A percentile compares a stretch with the other conserved stretches of the same genome.
phyloP scores from a whole-genome alignment of 2,888 invertebrate genomes.

The Hirtodrosophila alboralis region DNA sequence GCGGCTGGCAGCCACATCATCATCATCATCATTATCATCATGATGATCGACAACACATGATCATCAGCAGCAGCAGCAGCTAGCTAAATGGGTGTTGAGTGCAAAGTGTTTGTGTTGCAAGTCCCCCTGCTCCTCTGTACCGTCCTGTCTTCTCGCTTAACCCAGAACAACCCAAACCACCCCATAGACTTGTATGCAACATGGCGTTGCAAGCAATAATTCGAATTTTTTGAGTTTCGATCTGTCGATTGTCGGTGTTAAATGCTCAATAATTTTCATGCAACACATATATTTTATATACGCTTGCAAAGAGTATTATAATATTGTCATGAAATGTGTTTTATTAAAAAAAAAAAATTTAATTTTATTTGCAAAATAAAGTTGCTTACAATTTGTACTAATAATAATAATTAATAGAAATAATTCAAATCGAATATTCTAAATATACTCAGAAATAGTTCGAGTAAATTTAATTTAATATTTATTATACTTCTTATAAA shows the following conservation, averaged over 20 bases:
- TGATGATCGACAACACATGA: constrained; percentile 17
- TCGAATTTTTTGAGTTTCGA: constrained; percentile 33
- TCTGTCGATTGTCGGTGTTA: constrained; percentile 61
- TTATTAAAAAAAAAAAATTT: no score
- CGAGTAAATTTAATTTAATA: no score
- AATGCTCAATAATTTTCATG: constrained; percentile 71
- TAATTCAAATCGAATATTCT: no score
- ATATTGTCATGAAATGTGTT: no score
- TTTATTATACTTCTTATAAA: no score
- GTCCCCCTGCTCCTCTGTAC: constrained; percentile 9
- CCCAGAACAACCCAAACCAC: constrained; percentile 8
- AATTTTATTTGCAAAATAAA: no score
- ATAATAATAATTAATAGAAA: no score
- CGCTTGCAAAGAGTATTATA: no score
- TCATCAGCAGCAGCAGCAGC: constrained; percentile 45
- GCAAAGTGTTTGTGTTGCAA: constrained; percentile 71
- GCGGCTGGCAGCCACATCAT: constrained; percentile 66
- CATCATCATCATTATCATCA: constrained; percentile 46
- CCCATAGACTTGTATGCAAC: constrained; percentile 35
- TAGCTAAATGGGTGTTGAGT: constrained; percentile 79
- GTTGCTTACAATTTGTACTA: no score
- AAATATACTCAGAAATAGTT: no score
- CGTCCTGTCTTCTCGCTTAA: no score
- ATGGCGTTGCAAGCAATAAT: constrained; percentile 36
- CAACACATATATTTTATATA: constrained; percentile 12